Evolutionary conservation across 2,888 invertebrate species (phyloP).

Genomic region (Parasteatoda lunata): DNA sequence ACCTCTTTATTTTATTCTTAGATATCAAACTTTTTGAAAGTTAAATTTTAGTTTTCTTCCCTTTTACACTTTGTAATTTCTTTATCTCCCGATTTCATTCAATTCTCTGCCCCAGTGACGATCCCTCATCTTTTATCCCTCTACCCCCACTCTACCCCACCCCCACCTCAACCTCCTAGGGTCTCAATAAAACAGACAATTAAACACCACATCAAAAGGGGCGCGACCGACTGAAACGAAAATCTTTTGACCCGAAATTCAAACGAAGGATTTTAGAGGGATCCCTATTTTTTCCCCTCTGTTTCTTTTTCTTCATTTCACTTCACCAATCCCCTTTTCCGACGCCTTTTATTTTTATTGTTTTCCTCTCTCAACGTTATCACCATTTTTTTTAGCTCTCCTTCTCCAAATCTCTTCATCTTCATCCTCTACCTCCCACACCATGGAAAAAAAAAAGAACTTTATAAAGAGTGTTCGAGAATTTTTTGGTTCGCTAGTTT

Average conservation of each 20-base stretch:
- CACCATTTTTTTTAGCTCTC: slow-evolving; percentile 56
- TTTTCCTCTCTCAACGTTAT: slow-evolving; percentile 64
- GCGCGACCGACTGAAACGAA: slow-evolving; percentile 63
- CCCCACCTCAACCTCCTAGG: slow-evolving; percentile 7
- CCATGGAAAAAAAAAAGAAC: slow-evolving; percentile 13
- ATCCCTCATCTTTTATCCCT: slow-evolving; percentile 49
- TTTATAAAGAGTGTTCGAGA: slow-evolving; percentile 12
- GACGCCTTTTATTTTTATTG: slow-evolving; percentile 52
- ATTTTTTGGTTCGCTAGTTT: slow-evolving; percentile 65
- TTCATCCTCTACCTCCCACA: slow-evolving; percentile 27
- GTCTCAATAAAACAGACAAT: slow-evolving; percentile 68
- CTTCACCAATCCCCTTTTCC: slow-evolving; percentile 1
- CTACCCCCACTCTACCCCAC: slow-evolving; percentile 13
- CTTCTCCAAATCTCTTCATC: slow-evolving; percentile 67
- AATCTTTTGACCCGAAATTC: slow-evolving; percentile 58
- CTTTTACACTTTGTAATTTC: background rate
- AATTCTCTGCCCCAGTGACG: slow-evolving; percentile 32
- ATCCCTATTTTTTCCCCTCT: background rate
- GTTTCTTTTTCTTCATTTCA: slow-evolving; percentile 36
- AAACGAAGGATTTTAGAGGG: slow-evolving; percentile 38
- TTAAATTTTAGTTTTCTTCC: too few relatives aligned
- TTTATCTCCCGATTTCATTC: slow-evolving; percentile 21
- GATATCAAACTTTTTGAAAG: too few relatives aligned
- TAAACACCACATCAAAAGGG: slow-evolving; percentile 68
- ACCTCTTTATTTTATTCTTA: too few relatives aligned